Evolutionary conservation across 2,113 vertebrate genomes (phyloP).

Genomic region (Channa maculata): DNA sequence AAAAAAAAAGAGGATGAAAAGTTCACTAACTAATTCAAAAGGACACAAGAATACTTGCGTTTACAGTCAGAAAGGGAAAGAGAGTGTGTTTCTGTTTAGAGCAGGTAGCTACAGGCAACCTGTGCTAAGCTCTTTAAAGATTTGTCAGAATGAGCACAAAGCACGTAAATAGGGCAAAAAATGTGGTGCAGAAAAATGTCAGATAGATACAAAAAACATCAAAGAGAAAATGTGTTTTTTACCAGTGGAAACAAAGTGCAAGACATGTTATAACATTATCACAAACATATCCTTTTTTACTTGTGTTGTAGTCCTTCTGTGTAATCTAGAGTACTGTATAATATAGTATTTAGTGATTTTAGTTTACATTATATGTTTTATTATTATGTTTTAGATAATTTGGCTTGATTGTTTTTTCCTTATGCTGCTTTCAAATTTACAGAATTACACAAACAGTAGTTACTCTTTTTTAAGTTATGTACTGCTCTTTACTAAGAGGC

Average conservation of each 20-base stretch:
- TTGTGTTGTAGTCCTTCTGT: not conserved
- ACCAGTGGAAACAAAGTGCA: not conserved
- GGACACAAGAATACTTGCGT: conserved; percentile 29
- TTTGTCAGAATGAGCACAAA: conserved; percentile 53
- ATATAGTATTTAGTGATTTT: too few species aligned
- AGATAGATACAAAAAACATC: conserved; percentile 25
- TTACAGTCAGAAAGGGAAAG: conserved; percentile 2
- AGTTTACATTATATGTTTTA: too few species aligned
- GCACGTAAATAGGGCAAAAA: conserved; percentile 41
- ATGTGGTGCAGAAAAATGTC: conserved; percentile 22
- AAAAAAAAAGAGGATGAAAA: conserved; percentile 49
- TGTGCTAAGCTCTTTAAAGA: conserved; percentile 49
- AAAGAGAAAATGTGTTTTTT: not conserved
- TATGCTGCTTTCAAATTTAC: too few species aligned
- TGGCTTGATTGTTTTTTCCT: too few species aligned
- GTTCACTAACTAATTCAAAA: conserved; percentile 56
- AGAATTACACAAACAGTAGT: too few species aligned
- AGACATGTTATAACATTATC: conserved; percentile 3
- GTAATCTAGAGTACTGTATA: too few species aligned
- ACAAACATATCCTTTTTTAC: not conserved
- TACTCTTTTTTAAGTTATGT: too few species aligned
- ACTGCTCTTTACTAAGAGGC: too few species aligned
- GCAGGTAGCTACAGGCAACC: conserved; percentile 49
- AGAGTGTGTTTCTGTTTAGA: conserved; percentile 32
- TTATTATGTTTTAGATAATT: too few species aligned